A percentile compares a stretch with the other conserved stretches of the same genome.
Conservation (phyloP, 2,797 vertebrate genomes). For the Varecia variegata region DNA sequence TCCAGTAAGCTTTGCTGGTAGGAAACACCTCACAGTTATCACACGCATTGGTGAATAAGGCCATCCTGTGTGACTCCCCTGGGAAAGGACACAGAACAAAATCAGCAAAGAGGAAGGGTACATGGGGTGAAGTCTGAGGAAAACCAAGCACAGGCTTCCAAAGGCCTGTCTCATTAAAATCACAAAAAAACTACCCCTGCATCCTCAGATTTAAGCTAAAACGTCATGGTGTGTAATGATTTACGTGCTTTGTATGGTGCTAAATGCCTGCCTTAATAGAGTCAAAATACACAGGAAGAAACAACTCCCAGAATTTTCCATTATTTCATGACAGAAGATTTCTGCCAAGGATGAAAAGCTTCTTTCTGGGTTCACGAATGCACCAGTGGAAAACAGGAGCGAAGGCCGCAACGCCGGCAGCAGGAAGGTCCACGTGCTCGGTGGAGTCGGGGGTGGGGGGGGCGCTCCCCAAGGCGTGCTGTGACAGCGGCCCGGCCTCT, state of each 20-base stretch:
- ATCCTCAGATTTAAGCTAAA: not conserved
- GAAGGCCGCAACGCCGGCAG: not conserved
- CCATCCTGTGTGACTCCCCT: not conserved
- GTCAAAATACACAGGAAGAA: not conserved
- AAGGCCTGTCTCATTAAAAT: not conserved
- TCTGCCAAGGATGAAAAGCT: not conserved
- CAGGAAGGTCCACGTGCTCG: fast-evolving
- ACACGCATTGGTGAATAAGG: not conserved
- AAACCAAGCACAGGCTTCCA: not conserved
- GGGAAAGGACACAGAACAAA: not conserved
- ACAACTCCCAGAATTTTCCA: not conserved
- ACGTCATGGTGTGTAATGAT: not conserved
- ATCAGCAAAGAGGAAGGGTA: not conserved
- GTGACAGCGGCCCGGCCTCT: not conserved
- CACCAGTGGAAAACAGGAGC: not conserved
- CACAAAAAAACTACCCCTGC: not conserved
- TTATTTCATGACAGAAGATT: not conserved
- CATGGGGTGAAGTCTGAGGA: not conserved
- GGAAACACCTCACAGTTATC: not conserved
- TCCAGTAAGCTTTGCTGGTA: not conserved
- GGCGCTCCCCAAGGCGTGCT: no score
- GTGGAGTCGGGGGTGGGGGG: fast-evolving
- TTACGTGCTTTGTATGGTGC: no score
- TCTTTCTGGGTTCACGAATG: not conserved
- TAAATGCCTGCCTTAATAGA: not conserved